These are phyloP conservation scores for Sebastiscus tertius DNA, from an alignment of 2,797 vertebrate genomes.

Conservation along the genomic window DNA sequence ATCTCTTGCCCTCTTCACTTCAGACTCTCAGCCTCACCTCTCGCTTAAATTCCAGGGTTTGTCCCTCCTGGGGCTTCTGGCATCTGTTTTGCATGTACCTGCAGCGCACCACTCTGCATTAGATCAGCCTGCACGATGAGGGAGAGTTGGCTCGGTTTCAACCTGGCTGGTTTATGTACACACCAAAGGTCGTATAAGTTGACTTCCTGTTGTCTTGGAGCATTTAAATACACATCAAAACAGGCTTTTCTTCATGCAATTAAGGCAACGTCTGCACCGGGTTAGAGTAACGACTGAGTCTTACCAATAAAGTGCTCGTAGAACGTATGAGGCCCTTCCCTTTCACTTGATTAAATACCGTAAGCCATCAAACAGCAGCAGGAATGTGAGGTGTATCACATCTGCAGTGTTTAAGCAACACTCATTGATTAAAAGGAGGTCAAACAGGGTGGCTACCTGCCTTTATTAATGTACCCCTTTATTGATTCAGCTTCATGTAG, in stretches of 20 bases:
- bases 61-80: slow-evolving; percentile 44
- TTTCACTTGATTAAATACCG: slow-evolving; percentile 18
- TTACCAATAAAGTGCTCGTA: slow-evolving; percentile 26
- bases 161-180: slow-evolving; percentile 13
- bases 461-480: background rate
- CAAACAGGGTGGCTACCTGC: background rate
- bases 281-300: slow-evolving; percentile 33
- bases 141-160: slow-evolving; percentile 19
- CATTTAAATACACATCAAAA: slow-evolving; percentile 43
- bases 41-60: slow-evolving; percentile 57
- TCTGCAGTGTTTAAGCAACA: background rate
- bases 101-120: slow-evolving; percentile 23
- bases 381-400: background rate
- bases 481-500: background rate
- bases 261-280: slow-evolving; percentile 17
- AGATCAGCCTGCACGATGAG: background rate
- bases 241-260: background rate
- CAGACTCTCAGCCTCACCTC: slow-evolving; percentile 58
- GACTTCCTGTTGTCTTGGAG: slow-evolving; percentile 47
- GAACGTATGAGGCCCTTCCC: background rate
- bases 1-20: slow-evolving; percentile 56
- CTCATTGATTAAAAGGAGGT: background rate
- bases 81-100: slow-evolving; percentile 67
- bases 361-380: slow-evolving; percentile 25
- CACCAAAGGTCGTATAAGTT: slow-evolving; percentile 35